A percentile compares a stretch with the other conserved stretches of the same genome.
Evolutionary conservation across 2,797 vertebrate genomes (phyloP).

Genomic region (Champsocephalus esox): DNA sequence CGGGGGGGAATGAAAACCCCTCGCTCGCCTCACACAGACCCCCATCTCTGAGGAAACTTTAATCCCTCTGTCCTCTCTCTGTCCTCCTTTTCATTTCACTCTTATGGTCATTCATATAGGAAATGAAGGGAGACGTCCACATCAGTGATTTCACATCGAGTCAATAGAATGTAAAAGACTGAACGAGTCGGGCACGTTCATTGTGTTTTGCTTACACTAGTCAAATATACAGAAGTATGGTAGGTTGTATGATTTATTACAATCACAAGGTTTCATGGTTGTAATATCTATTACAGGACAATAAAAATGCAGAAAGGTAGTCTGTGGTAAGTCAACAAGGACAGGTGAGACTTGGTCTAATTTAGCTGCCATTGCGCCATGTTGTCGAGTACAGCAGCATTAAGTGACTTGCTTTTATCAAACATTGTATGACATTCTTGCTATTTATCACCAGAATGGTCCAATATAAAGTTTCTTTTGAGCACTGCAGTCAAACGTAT

Average conservation of each 20-base stretch:
- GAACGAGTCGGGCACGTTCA: constrained; percentile 13
- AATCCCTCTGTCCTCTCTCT: constrained; percentile 11
- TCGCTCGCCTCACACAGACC: constrained; percentile 32
- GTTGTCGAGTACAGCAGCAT: neutral
- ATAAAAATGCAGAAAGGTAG: neutral
- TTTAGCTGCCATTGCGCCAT: neutral
- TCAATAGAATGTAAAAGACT: neutral
- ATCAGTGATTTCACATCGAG: neutral
- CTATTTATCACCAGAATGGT: neutral
- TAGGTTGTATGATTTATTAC: neutral
- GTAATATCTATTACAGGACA: neutral
- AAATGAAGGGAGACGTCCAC: neutral
- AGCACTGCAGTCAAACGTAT: neutral
- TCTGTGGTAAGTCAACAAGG: neutral
- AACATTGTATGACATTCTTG: constrained; percentile 1
- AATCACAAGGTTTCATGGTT: constrained; percentile 1
- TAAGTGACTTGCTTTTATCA: neutral
- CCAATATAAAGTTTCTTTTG: neutral
- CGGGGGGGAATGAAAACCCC: constrained; percentile 52
- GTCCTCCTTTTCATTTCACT: constrained; percentile 3
- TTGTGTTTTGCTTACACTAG: neutral
- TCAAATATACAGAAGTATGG: neutral
- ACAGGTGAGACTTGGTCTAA: too few relatives aligned
- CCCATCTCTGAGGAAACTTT: neutral
- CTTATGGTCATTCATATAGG: neutral